phyloP scores from a whole-genome alignment of 2,113 vertebrate genomes.

The Neopipo cinnamomea region DNA sequence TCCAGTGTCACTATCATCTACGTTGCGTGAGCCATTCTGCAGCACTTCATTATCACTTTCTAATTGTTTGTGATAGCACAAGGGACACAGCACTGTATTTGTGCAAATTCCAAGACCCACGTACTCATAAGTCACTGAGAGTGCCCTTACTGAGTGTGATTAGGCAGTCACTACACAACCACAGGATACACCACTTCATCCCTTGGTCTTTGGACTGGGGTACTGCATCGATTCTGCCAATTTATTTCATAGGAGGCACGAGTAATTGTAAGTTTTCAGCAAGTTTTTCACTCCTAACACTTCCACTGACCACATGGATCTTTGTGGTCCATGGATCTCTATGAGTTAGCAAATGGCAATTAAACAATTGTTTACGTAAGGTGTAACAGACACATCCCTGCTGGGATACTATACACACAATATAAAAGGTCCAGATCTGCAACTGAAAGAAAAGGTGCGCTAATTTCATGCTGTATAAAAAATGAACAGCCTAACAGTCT shows the following conservation, averaged over 20 bases:
- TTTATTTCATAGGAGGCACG: neutral
- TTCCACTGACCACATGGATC: neutral
- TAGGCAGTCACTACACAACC: neutral
- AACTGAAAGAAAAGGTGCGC: neutral
- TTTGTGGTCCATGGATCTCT: neutral
- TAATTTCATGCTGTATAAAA: neutral
- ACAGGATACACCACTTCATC: neutral
- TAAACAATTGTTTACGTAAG: neutral
- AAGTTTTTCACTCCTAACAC: neutral
- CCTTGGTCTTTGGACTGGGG: neutral
- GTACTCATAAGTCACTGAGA: neutral
- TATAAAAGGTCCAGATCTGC: neutral
- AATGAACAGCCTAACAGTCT: neutral
- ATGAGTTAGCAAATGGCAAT: neutral
- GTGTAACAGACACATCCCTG: neutral
- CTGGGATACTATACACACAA: neutral
- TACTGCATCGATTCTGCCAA: neutral
- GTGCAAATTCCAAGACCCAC: neutral
- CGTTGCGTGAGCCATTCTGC: neutral
- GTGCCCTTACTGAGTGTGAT: neutral
- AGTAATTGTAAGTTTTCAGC: neutral
- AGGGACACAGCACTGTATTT: neutral
- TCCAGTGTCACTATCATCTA: neutral
- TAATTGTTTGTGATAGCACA: neutral
- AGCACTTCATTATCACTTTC: neutral